A percentile compares a stretch with the other conserved stretches of the same genome.
Evolutionary conservation across 2,797 vertebrate genomes (phyloP).

Genomic region (Potorous gilbertii): DNA sequence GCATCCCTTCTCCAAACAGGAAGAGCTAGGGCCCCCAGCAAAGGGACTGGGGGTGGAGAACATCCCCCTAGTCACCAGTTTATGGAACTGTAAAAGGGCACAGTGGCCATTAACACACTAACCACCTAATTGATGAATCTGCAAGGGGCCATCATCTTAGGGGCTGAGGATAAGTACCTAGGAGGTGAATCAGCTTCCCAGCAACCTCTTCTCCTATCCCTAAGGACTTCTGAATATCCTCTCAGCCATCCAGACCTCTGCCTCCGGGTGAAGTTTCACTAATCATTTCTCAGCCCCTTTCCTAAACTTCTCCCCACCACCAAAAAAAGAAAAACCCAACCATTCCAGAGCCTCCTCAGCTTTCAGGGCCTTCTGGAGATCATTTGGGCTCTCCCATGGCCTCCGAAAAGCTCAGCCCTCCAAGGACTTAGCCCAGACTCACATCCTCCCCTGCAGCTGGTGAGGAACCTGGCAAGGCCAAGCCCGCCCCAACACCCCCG

Average conservation of each 20-base stretch:
- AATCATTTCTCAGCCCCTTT: neutral
- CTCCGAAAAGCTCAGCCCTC: neutral
- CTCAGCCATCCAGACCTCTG: slow-evolving; percentile 24
- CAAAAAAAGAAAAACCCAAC: neutral
- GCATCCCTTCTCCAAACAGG: slow-evolving; percentile 76
- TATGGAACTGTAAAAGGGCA: slow-evolving; percentile 70
- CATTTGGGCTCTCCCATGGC: neutral
- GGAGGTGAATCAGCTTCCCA: slow-evolving; percentile 32
- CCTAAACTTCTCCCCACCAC: neutral
- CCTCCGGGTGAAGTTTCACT: neutral
- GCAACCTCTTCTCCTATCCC: slow-evolving; percentile 27
- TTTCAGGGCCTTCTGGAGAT: neutral
- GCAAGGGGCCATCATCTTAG: neutral
- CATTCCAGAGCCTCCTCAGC: neutral
- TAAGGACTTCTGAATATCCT: neutral
- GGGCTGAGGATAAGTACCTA: slow-evolving; percentile 30
- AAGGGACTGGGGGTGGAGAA: slow-evolving; percentile 46
- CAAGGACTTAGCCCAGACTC: neutral
- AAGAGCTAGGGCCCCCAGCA: slow-evolving; percentile 63
- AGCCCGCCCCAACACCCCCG: slow-evolving; percentile 20
- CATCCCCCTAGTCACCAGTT: slow-evolving; percentile 68
- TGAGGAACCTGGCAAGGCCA: neutral
- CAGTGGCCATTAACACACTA: slow-evolving; percentile 68
- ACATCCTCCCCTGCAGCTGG: neutral
- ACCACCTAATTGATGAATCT: slow-evolving; percentile 54